Evolutionary conservation across 2,888 invertebrate species (phyloP).

Genomic region (Autographa gamma): DNA sequence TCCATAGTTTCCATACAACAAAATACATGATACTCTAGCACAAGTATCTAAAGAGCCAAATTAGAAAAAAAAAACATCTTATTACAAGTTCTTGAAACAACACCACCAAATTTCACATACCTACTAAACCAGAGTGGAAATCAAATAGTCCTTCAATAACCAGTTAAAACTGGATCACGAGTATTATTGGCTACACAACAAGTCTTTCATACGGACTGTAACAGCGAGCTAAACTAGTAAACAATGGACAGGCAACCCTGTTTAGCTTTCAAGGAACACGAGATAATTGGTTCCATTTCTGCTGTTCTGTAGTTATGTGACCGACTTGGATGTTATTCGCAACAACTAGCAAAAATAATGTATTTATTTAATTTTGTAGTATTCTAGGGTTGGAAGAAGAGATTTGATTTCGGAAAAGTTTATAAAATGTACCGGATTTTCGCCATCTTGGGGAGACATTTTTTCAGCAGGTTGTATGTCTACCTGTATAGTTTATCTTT

Average conservation of each 20-base stretch:
- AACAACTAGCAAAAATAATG: not conserved
- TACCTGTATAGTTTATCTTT: too few species aligned
- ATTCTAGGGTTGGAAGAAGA: not conserved
- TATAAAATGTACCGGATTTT: too few species aligned
- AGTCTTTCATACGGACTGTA: not conserved
- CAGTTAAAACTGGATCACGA: constrained; percentile 2
- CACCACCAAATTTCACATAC: too few species aligned
- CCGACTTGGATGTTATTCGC: not conserved
- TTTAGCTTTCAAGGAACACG: constrained; percentile 1
- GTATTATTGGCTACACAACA: not conserved
- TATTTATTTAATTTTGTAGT: not conserved
- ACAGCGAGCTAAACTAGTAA: not conserved
- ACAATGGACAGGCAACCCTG: not conserved
- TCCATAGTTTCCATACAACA: too few species aligned
- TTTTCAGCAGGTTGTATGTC: too few species aligned
- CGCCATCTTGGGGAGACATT: too few species aligned
- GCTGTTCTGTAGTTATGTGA: not conserved
- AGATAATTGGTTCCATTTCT: not conserved
- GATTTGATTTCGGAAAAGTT: too few species aligned
- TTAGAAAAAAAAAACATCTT: too few species aligned
- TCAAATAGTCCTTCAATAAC: not conserved
- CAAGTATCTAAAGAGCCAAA: too few species aligned
- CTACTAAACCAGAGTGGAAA: not conserved
- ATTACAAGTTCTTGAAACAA: too few species aligned
- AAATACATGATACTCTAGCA: too few species aligned